Evolutionary conservation across 2,113 vertebrate genomes (phyloP).

Genomic region (Smithornis capensis): DNA sequence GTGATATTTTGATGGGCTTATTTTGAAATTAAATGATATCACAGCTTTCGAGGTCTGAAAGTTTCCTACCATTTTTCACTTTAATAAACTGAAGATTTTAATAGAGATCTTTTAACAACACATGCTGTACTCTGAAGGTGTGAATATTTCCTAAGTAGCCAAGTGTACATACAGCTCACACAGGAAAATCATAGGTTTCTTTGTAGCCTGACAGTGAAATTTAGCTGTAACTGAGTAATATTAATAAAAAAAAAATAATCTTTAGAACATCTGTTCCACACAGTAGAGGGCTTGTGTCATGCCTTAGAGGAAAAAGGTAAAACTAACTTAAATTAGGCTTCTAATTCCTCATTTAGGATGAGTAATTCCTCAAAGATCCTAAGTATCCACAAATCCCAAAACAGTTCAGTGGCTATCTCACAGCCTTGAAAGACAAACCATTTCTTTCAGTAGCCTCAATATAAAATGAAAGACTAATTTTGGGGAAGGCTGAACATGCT

Average conservation of each 20-base stretch:
- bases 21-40: conserved; percentile 17
- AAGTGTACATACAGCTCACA: conserved; percentile 26
- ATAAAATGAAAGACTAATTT: background rate
- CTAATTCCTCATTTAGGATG: background rate
- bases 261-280: background rate
- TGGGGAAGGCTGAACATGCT: fast-evolving
- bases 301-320: background rate
- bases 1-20: background rate
- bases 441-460: background rate
- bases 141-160: conserved; percentile 40
- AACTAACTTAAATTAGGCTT: background rate
- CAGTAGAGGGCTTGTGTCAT: background rate
- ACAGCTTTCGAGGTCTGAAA: background rate
- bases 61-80: conserved; percentile 19
- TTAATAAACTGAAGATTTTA: conserved; percentile 50
- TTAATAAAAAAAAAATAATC: background rate
- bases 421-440: background rate
- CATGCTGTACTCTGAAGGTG: conserved; percentile 26
- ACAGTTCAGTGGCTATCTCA: background rate
- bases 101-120: conserved; percentile 37
- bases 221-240: background rate
- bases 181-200: background rate
- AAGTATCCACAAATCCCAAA: background rate
- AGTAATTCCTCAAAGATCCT: background rate
- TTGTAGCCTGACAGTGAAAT: background rate